A percentile compares a stretch with the other conserved stretches of the same genome.
Conservation (phyloP, 2,113 vertebrate species). For the Lepus europaeus region DNA sequence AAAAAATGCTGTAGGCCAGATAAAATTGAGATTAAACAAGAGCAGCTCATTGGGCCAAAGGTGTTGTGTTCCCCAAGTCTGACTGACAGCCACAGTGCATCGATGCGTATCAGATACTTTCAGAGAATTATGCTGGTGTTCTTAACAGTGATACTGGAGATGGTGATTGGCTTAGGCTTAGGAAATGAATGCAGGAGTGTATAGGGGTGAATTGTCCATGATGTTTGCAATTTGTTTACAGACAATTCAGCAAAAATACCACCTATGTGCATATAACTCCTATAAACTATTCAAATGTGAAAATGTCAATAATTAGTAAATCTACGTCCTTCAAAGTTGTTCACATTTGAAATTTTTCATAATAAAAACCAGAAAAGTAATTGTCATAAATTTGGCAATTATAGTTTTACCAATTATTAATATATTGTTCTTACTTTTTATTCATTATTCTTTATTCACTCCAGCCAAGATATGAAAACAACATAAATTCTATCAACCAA, state of each 20-base stretch:
- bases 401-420: background rate
- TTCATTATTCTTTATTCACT: no score
- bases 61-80: background rate
- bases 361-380: conserved; percentile 9
- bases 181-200: background rate
- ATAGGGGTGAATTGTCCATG: background rate
- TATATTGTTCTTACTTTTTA: background rate
- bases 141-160: conserved; percentile 3
- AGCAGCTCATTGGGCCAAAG: conserved; percentile 11
- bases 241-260: conserved; percentile 17
- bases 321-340: background rate
- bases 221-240: conserved; percentile 28
- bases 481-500: no score
- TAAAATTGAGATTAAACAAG: conserved; percentile 61
- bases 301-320: conserved; percentile 7
- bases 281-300: background rate
- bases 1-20: conserved; percentile 49
- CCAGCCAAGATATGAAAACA: no score
- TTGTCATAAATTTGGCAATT: background rate
- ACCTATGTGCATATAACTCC: background rate
- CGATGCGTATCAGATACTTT: background rate
- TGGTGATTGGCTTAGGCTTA: background rate
- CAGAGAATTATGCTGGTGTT: background rate
- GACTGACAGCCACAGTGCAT: background rate
- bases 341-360: background rate